These are phyloP conservation scores for Meiosimyza decipiens DNA, from an alignment of 2,888 invertebrate species.

Conservation along the genomic window DNA sequence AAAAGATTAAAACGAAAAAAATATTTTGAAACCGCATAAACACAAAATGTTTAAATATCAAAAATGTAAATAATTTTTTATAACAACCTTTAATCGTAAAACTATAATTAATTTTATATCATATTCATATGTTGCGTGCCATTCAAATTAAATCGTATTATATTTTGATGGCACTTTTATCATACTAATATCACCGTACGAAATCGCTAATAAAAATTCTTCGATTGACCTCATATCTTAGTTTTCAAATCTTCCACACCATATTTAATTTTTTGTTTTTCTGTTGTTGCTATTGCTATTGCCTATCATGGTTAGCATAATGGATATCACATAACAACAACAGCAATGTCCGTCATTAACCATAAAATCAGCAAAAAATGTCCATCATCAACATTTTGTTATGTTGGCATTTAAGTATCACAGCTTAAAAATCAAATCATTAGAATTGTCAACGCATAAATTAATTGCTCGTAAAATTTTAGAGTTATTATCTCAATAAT, in stretches of 20 bases:
- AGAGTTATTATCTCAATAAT: conserved; percentile 53
- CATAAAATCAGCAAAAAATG: conserved; percentile 2
- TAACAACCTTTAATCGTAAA: background rate
- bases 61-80: background rate
- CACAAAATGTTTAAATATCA: background rate
- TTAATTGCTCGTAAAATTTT: conserved; percentile 61
- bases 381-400: conserved; percentile 10
- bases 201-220: conserved; percentile 17
- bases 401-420: background rate
- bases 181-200: background rate
- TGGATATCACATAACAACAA: background rate
- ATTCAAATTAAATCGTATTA: conserved; percentile 10
- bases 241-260: conserved; percentile 12
- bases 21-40: background rate
- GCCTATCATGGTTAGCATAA: background rate
- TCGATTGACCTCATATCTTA: conserved; percentile 18
- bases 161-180: conserved; percentile 1
- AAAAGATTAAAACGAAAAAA: background rate
- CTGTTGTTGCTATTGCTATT: conserved; percentile 16
- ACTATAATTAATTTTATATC: background rate
- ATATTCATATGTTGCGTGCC: background rate
- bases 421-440: conserved; percentile 48
- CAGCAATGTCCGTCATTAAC: background rate
- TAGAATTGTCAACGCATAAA: conserved; percentile 65
- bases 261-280: background rate